A percentile compares a stretch with the other conserved stretches of the same genome.
Conservation (phyloP, 2,113 vertebrate genomes). For the Canis aureus region DNA sequence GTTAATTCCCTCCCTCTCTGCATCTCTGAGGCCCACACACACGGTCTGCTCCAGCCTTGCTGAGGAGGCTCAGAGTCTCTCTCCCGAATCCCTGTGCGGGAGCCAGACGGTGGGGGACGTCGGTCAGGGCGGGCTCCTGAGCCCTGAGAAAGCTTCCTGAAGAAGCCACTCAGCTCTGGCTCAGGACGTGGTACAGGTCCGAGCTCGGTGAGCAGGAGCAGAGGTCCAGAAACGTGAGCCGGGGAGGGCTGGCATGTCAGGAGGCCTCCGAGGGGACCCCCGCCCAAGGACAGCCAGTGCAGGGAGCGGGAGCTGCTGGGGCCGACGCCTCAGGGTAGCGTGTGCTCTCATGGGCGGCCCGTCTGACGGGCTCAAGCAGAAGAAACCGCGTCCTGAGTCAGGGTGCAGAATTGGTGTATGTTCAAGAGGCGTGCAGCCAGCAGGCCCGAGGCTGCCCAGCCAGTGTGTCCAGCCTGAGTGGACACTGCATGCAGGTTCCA, state of each 20-base stretch:
- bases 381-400: background rate
- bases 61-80: background rate
- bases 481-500: rapidly evolving
- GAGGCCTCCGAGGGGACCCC: no score
- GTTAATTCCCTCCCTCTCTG: background rate
- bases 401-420: background rate
- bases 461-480: no score
- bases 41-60: background rate
- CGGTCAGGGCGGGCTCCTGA: background rate
- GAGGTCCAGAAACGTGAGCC: background rate
- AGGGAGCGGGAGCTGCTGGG: background rate
- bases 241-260: background rate
- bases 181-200: no score
- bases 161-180: background rate
- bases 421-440: background rate
- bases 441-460: rapidly evolving
- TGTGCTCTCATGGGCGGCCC: background rate
- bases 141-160: background rate
- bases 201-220: background rate
- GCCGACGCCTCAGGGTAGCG: rapidly evolving
- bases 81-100: background rate
- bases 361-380: background rate
- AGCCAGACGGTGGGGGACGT: background rate
- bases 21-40: background rate
- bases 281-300: no score